Evolutionary conservation across 2,113 vertebrate species (phyloP).

Genomic region (Struthidea cinerea): DNA sequence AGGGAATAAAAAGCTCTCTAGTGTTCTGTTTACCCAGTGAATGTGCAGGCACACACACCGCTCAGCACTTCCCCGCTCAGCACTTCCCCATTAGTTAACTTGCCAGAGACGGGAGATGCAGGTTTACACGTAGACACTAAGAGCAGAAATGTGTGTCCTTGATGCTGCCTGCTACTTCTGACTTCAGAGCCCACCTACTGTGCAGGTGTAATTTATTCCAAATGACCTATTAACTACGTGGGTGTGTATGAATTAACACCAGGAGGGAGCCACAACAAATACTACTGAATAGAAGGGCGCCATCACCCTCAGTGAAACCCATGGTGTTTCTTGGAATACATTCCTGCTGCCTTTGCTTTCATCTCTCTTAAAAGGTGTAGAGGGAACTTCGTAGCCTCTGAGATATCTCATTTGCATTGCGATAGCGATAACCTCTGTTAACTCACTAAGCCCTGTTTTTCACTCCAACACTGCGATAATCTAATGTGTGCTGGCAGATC

Average conservation of each 20-base stretch:
- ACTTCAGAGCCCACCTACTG: not conserved
- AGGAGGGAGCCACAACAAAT: not conserved
- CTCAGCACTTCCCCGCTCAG: not conserved
- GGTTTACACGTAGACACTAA: rapidly evolving
- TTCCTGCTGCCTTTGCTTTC: not conserved
- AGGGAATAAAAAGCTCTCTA: rapidly evolving
- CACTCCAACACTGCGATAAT: rapidly evolving
- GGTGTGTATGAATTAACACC: not conserved
- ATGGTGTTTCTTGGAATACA: not conserved
- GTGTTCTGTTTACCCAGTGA: not conserved
- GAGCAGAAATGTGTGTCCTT: not conserved
- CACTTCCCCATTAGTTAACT: not conserved
- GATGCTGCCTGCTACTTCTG: not conserved
- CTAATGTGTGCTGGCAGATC: not conserved
- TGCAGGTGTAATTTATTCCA: not conserved
- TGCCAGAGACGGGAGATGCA: not conserved
- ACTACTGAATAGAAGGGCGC: not conserved
- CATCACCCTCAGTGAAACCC: rapidly evolving
- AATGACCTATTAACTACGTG: not conserved
- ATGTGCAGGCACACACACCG: not conserved
- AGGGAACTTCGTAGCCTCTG: not conserved
- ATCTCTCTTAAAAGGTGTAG: not conserved
- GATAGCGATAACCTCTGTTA: not conserved
- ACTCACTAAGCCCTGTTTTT: not conserved
- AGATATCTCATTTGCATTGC: not conserved